phyloP scores from a whole-genome alignment of 2,797 vertebrate genomes.

The Saxicola maurus region DNA sequence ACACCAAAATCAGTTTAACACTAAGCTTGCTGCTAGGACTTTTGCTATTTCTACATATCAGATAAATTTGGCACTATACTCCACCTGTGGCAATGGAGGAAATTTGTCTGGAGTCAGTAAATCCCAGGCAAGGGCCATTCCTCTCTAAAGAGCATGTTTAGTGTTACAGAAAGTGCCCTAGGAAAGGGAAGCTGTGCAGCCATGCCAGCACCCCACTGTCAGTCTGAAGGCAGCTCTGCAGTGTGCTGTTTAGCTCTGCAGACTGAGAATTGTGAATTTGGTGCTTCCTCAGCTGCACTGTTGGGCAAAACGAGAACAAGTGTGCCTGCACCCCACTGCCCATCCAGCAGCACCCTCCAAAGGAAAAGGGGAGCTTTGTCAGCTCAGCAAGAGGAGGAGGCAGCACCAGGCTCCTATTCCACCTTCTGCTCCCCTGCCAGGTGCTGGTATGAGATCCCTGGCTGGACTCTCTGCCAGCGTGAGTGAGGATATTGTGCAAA shows the following conservation, averaged over 20 bases:
- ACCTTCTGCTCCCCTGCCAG: background rate
- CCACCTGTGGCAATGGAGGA: background rate
- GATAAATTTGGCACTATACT: background rate
- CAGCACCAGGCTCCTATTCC: background rate
- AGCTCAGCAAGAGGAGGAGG: background rate
- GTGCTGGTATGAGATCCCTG: rapidly evolving
- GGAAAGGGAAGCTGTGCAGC: background rate
- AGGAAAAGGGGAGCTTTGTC: background rate
- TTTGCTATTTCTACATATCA: background rate
- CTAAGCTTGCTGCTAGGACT: background rate
- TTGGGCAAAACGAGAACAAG: background rate
- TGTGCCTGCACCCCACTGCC: rapidly evolving
- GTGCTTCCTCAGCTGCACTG: background rate
- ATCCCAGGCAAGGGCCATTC: background rate
- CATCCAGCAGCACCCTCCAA: background rate
- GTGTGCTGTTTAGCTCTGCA: background rate
- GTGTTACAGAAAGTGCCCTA: background rate
- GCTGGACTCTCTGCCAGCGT: background rate
- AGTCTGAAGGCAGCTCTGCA: background rate
- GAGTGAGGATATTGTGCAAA: rapidly evolving
- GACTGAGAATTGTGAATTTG: background rate
- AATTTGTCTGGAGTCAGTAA: background rate
- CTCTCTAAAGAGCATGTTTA: background rate
- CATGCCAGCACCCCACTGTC: rapidly evolving
- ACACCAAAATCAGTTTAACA: background rate